Conservation (phyloP, 2,888 invertebrate species). For the Alsophila aescularia region DNA sequence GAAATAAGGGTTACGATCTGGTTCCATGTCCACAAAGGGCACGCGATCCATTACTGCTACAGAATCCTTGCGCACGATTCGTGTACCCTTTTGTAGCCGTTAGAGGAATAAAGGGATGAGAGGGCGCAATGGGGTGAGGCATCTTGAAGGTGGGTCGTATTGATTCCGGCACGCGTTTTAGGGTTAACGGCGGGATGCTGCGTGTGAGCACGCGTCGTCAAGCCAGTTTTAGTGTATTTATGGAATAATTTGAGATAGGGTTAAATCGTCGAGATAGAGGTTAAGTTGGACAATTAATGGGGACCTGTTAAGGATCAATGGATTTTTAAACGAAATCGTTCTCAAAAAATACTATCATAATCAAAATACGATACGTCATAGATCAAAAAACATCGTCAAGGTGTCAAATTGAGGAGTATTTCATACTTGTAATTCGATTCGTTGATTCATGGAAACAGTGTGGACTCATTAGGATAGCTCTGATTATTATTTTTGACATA, state of each 20-base stretch:
- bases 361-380: too few species aligned
- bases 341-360: too few species aligned
- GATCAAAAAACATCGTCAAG: too few species aligned
- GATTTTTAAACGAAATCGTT: too few species aligned
- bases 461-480: constrained; percentile 16
- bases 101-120: constrained; percentile 72
- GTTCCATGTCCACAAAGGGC: constrained; percentile 71
- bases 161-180: constrained; percentile 77
- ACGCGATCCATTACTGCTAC: constrained; percentile 66
- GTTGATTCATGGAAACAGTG: neutral
- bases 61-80: constrained; percentile 80
- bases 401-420: too few species aligned
- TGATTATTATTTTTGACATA: constrained; percentile 21
- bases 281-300: neutral
- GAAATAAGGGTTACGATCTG: constrained; percentile 64
- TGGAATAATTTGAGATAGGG: constrained; percentile 36
- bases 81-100: constrained; percentile 63
- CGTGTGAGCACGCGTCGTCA: constrained; percentile 62
- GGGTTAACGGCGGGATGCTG: constrained; percentile 76
- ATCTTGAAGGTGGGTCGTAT: constrained; percentile 67
- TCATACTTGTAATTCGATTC: neutral
- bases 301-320: neutral
- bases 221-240: constrained; percentile 42
- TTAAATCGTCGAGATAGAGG: constrained; percentile 34
- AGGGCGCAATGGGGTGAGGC: constrained; percentile 56